Base-by-base conservation (phyloP, 2,113 vertebrate genomes). In the Thamnophis sirtalis region DNA sequence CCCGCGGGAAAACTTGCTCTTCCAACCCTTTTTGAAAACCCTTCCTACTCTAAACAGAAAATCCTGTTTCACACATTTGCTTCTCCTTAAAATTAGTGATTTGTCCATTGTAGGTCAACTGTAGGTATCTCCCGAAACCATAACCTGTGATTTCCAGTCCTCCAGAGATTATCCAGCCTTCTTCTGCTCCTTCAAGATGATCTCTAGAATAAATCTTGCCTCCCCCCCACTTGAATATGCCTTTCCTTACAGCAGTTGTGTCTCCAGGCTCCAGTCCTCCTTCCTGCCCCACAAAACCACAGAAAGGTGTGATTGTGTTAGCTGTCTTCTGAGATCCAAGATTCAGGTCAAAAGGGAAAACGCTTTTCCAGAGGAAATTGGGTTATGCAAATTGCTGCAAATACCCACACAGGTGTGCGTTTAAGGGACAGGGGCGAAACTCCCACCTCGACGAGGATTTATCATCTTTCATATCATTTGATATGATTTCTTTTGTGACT, bases 341-440 rank as follows among this genome's bases (percentile, higher is more conserved):
- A 51, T 80, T 88, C 49, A 28, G 92, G 38, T 92, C 68, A 87
- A 68, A 85, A 93, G 93, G 54, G 90, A 86, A 80, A 93, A 11
- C 0, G 0, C 33, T 22, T 6, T 11, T 51, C 53, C 90, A 22
- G 4, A 80, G 26, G 80, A 38, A 48, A 17, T 22, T 53, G 43
- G 90, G 73, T 48, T 93, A 88, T 91, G 56, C 49, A 19, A 11
- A 86, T 92, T 38, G 22, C 26, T 54, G 28, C 6, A 19, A 51
- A 17, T 0, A 0, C 0, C 49, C 6, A 58, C 43, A 33, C 49
- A 87, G 11, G 48, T 53, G 55, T 68, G 1, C 13, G 56, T 92
- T 94, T 73, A 55, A 88, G 88, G 91, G 54, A 89, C 22, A 24
- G 50, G 58, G 50, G 49, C 33, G 24, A 24, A n/a, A 54, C 55